These are phyloP conservation scores for Brachypalpus laphriformis DNA, from an alignment of 2,888 invertebrate genomes.

Conservation along the genomic window DNA sequence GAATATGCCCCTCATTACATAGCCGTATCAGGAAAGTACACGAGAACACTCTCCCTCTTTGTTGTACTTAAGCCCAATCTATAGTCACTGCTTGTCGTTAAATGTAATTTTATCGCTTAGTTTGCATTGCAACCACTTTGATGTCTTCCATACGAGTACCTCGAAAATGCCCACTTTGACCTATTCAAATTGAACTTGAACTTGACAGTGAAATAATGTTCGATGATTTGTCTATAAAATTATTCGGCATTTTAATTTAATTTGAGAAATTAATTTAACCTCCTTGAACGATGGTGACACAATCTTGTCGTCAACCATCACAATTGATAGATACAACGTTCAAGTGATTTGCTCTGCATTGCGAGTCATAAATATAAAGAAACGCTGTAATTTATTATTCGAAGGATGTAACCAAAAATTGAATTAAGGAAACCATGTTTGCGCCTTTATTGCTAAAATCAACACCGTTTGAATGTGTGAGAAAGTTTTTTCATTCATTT, in stretches of 20 bases:
- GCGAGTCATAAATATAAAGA: slow-evolving; percentile 1
- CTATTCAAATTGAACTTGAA: slow-evolving; percentile 3
- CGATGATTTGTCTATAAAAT: not conserved
- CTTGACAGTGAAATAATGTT: slow-evolving; percentile 5
- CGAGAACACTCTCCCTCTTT: no score
- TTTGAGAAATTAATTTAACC: slow-evolving; percentile 26
- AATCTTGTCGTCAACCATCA: not conserved
- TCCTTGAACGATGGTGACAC: not conserved
- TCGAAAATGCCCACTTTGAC: not conserved
- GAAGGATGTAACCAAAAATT: not conserved
- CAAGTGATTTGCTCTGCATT: not conserved
- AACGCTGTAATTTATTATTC: not conserved
- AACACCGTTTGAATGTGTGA: not conserved
- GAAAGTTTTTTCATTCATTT: not conserved
- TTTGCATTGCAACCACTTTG: not conserved
- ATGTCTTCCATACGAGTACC: not conserved
- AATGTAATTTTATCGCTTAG: not conserved
- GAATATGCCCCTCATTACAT: no score
- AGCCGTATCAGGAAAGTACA: no score
- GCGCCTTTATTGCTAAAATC: not conserved
- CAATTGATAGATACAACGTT: not conserved
- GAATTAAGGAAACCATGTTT: not conserved
- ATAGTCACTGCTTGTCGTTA: no score
- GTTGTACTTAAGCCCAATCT: no score
- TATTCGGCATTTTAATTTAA: not conserved